Conservation (phyloP, 2,113 vertebrate species). For the Chloroceryle aenea region DNA sequence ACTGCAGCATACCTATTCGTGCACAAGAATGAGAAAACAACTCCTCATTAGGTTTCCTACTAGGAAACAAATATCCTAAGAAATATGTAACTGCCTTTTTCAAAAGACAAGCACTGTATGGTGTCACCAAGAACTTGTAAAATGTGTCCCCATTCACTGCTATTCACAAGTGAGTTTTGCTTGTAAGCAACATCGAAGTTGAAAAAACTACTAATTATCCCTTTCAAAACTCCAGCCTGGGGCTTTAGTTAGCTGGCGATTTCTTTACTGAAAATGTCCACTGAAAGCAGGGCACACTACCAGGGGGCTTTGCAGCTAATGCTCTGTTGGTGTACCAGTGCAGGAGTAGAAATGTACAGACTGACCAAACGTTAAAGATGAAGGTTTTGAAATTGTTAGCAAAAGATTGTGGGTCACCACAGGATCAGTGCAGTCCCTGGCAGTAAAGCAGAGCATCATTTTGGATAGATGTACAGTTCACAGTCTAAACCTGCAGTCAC, state of each 20-base stretch:
- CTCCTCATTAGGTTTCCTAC: neutral
- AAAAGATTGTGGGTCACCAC: neutral
- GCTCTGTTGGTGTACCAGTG: neutral
- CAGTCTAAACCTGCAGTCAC: neutral
- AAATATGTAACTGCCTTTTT: neutral
- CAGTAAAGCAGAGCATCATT: neutral
- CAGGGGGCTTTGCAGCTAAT: neutral
- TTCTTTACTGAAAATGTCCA: neutral
- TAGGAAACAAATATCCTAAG: conserved; percentile 28
- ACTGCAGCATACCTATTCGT: neutral
- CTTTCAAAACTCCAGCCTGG: neutral
- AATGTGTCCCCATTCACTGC: neutral
- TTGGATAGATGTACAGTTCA: neutral
- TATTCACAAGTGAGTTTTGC: conserved; percentile 2
- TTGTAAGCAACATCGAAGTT: conserved; percentile 8
- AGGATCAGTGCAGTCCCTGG: neutral
- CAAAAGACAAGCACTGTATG: neutral
- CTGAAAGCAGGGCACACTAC: neutral
- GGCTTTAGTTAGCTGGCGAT: neutral
- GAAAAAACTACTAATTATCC: neutral
- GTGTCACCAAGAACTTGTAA: neutral
- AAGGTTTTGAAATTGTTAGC: neutral
- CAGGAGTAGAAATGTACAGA: neutral
- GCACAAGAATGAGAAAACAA: neutral
- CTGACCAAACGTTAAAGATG: rapidly evolving